Evolutionary conservation across 2,888 invertebrate species (phyloP).

Genomic region (Mallateleia sp.): DNA sequence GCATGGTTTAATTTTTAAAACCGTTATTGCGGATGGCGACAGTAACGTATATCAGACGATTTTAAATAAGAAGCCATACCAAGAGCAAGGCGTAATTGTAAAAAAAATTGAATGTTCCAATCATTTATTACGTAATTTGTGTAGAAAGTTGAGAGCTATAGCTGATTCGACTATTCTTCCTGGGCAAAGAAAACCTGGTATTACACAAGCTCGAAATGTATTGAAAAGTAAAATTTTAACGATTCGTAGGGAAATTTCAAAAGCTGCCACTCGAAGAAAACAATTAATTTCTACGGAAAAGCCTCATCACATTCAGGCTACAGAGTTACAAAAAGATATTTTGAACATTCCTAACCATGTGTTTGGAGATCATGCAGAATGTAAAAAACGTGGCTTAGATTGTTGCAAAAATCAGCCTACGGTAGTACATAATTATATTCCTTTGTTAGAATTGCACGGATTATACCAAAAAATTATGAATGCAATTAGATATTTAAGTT

Average conservation of each 20-base stretch:
- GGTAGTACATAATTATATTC: too few relatives aligned
- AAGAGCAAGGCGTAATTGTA: background rate
- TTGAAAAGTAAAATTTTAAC: background rate
- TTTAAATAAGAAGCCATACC: constrained; percentile 79
- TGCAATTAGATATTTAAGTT: too few relatives aligned
- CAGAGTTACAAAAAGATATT: constrained; percentile 17
- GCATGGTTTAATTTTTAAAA: constrained; percentile 65
- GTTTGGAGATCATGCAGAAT: constrained; percentile 54
- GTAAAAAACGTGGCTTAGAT: too few relatives aligned
- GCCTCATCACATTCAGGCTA: background rate
- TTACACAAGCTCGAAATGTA: background rate
- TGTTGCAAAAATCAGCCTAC: too few relatives aligned
- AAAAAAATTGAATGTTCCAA: constrained; percentile 24
- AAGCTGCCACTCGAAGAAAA: background rate
- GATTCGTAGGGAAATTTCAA: background rate
- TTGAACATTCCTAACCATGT: constrained; percentile 42
- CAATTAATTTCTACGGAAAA: background rate
- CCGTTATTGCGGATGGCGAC: constrained; percentile 82
- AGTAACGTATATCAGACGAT: constrained; percentile 84
- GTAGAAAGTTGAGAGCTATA: too few relatives aligned
- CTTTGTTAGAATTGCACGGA: too few relatives aligned
- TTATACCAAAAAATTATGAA: too few relatives aligned
- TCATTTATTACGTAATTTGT: too few relatives aligned
- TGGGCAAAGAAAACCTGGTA: too few relatives aligned
- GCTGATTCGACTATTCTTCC: too few relatives aligned